These are phyloP conservation scores for Heliconius eleuchia DNA, from an alignment of 1,140 invertebrate genomes.

Conservation along the genomic window DNA sequence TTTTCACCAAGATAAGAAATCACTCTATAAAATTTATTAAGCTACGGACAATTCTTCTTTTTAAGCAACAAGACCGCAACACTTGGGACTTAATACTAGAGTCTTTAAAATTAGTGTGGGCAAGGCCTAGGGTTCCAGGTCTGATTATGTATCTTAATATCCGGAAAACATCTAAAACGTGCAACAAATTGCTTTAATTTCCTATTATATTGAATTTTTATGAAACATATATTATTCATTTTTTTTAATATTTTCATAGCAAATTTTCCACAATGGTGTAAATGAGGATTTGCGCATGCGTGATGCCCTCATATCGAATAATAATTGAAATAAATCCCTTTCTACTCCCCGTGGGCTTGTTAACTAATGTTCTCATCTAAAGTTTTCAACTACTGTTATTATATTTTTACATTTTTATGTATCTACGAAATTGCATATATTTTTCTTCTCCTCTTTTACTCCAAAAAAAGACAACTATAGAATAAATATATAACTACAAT, in stretches of 20 bases:
- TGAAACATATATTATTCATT: not conserved
- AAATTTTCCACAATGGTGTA: constrained; percentile 51
- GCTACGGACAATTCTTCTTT: too few relatives aligned
- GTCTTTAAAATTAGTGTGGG: too few relatives aligned
- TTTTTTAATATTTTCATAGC: constrained; percentile 14
- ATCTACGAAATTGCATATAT: not conserved
- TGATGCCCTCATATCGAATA: constrained; percentile 53
- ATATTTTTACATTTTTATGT: not conserved
- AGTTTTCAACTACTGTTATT: constrained; percentile 18
- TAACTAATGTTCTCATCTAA: constrained; percentile 29
- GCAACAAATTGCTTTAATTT: too few relatives aligned
- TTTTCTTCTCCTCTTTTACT: not conserved
- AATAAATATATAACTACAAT: too few relatives aligned
- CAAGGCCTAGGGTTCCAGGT: too few relatives aligned
- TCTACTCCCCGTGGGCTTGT: constrained; percentile 44
- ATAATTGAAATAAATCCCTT: constrained; percentile 79
- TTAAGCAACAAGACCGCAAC: too few relatives aligned
- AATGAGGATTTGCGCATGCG: constrained; percentile 66
- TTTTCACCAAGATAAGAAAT: too few relatives aligned
- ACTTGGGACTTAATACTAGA: too few relatives aligned
- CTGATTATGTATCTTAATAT: too few relatives aligned
- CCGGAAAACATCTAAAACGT: too few relatives aligned
- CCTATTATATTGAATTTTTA: too few relatives aligned
- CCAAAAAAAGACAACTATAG: not conserved
- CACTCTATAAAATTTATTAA: too few relatives aligned